Conservation (phyloP, 2,797 vertebrate species). For the Rhynchonycteris naso region DNA sequence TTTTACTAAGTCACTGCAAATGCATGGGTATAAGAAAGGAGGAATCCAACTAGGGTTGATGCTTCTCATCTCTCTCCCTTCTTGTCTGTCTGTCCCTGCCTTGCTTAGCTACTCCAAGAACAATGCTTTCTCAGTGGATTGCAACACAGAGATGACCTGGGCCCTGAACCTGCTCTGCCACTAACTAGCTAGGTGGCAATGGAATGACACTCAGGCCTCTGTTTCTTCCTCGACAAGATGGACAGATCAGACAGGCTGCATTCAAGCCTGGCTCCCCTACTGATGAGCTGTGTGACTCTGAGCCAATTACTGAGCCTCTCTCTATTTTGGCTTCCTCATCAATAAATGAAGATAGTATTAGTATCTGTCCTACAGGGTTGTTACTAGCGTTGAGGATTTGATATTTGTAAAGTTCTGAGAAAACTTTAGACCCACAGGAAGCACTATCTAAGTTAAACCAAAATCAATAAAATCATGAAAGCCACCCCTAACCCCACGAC, state of each 20-base stretch:
- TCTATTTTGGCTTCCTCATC: background rate
- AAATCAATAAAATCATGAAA: conserved; percentile 4
- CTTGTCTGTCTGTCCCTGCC: background rate
- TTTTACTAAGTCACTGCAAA: conserved; percentile 13
- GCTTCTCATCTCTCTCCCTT: no score
- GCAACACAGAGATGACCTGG: background rate
- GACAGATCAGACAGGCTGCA: background rate
- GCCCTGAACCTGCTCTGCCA: background rate
- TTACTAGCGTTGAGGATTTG: background rate
- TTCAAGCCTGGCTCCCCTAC: background rate
- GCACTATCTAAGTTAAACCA: background rate
- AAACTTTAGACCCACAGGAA: background rate
- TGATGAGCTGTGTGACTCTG: background rate
- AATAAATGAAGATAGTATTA: background rate
- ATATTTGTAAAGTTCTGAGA: background rate
- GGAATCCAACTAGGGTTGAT: background rate
- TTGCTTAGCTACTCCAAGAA: background rate
- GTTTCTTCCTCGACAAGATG: background rate
- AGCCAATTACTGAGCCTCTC: background rate
- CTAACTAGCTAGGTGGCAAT: background rate
- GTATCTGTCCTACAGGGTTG: background rate
- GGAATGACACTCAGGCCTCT: background rate
- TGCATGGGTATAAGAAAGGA: background rate
- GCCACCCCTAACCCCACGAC: background rate
- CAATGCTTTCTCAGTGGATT: background rate